Evolutionary conservation across 1,140 invertebrate genomes (phyloP), one percentile per base, ranked within the genome.

Genomic region (Nasonia vitripennis): DNA sequence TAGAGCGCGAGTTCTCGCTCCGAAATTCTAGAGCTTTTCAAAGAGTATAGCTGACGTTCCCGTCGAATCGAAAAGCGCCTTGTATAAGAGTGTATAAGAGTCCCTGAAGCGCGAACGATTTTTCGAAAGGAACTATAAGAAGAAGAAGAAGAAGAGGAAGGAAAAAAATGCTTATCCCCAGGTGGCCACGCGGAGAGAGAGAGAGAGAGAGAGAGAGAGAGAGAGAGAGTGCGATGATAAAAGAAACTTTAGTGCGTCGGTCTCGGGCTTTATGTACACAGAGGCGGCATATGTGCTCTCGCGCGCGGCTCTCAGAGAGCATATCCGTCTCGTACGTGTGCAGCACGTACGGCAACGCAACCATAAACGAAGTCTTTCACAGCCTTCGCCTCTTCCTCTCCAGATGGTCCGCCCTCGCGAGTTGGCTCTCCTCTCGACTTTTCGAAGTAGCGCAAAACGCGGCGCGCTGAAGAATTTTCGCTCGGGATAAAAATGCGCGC

Each of bases 351-450:
- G 6, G 12, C 11, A 0, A 17, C 27, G 23, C 55, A 34, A 27
- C 73, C 73, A 48, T 68, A 77, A 83, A 83, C 9, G 27, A 75
- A 67, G 23, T 55, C 48, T 75, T n/a, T 70, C n/a, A 27, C 27
- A 62, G 41, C 17, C n/a, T 73, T 79, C 70, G 77, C 75, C 79
- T 73, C 83, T 81, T 78, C 86, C 55, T 87, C 41, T 45, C 81
- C 84, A 86, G 87, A 86, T 86, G 86, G 75, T 55, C 48, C 75
- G 77, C 11, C 3, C 20, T n/a, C 12, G 34, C 27, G 27, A 27
- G 27, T 27, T 27, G 17, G 73, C 11, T 17, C 73, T 17, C 73
- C n/a, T 31, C 14, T 62, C 55, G 7, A 41, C 37, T 34, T 45
- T 75, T n/a, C 27, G 11, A 11, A 41, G 37, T 11, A 7, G 37